These are phyloP conservation scores for Pecten maximus DNA, from an alignment of 2,888 invertebrate genomes.

Conservation along the genomic window DNA sequence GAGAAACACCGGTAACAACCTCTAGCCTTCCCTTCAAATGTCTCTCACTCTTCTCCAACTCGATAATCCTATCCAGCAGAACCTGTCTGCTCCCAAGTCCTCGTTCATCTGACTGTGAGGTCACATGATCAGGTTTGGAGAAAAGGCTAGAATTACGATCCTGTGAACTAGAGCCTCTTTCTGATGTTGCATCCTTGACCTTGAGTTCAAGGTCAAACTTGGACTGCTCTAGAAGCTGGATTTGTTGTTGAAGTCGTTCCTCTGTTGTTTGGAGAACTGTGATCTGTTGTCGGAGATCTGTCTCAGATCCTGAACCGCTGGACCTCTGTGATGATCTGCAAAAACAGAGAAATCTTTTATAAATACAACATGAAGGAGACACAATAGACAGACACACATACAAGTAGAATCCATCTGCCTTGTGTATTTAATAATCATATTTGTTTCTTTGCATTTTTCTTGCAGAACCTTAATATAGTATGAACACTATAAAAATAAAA, in stretches of 20 bases:
- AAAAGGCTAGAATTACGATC: background rate
- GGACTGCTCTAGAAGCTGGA: background rate
- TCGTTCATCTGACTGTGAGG: slow-evolving; percentile 38
- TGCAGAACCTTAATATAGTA: too few relatives aligned
- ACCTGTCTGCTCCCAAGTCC: slow-evolving; percentile 44
- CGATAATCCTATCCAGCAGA: slow-evolving; percentile 56
- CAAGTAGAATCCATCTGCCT: too few relatives aligned
- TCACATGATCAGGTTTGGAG: slow-evolving; percentile 10
- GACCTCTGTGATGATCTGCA: background rate
- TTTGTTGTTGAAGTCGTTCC: background rate
- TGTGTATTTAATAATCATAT: too few relatives aligned
- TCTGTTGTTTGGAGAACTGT: background rate
- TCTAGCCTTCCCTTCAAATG: slow-evolving; percentile 48
- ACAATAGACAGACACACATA: too few relatives aligned
- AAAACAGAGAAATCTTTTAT: background rate
- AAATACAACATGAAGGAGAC: background rate
- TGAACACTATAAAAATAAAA: too few relatives aligned
- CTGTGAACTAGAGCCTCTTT: background rate
- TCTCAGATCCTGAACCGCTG: background rate
- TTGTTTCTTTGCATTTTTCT: too few relatives aligned
- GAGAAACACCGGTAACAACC: slow-evolving; percentile 36
- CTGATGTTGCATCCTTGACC: background rate
- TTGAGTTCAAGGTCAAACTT: background rate
- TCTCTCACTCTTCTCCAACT: slow-evolving; percentile 58
- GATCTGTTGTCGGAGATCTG: background rate